Conservation (phyloP, 2,113 vertebrate genomes). For the Circaetus gallicus region DNA sequence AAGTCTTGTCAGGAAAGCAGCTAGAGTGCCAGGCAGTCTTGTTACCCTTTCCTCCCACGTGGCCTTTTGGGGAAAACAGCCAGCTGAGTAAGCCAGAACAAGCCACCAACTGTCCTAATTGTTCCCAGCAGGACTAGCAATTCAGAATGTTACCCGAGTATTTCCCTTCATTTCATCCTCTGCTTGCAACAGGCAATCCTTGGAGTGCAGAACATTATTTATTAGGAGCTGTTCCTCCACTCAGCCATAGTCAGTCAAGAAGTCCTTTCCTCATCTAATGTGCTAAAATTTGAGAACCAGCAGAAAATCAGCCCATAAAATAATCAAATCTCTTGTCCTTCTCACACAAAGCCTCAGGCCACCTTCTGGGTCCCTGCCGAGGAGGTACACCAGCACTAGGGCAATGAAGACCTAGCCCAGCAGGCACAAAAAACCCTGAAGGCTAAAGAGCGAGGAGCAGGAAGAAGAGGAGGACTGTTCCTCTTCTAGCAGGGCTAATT, state of each 20-base stretch:
- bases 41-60: accelerated
- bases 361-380: neutral
- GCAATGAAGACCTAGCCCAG: neutral
- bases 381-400: neutral
- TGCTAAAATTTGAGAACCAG: neutral
- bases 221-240: neutral
- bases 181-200: neutral
- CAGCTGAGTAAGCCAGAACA: neutral
- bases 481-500: neutral
- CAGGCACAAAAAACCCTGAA: neutral
- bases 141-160: neutral
- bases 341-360: accelerated
- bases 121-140: neutral
- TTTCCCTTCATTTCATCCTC: neutral
- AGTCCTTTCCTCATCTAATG: neutral
- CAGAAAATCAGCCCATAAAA: neutral
- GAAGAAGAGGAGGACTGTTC: neutral
- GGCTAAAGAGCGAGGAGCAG: neutral
- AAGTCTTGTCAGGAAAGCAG: neutral
- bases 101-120: neutral
- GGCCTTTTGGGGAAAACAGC: neutral
- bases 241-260: neutral
- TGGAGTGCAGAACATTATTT: neutral
- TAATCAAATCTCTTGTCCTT: neutral
- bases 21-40: neutral